Evolutionary conservation across 1,140 invertebrate species (phyloP), one percentile per base, ranked within the genome.

Genomic region (Onthophagus taurus): DNA sequence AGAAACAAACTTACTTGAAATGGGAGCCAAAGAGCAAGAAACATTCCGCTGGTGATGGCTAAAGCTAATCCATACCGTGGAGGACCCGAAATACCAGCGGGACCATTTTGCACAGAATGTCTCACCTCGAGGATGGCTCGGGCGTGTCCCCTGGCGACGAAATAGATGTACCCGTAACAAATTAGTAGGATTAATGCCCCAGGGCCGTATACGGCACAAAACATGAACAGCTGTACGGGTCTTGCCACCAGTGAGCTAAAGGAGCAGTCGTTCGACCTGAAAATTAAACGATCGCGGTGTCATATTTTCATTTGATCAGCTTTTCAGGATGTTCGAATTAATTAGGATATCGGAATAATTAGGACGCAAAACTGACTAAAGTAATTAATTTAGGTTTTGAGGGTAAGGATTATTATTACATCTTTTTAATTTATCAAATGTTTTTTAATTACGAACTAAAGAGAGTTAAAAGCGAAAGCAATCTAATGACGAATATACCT

Each of bases 121-220:
- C 80, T 75, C 13, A 79, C 74, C 12, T 76, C 75, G 44, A 75
- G 77, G 46, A 81, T 81, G 2, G 78, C 78, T 20, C 74, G 62
- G 4, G 77, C 77, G 50, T 81, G 78, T 45, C 72, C 67, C 44
- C 78, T 62, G 4, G 80, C 80, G 12, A 82, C 71, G 29, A 74
- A 61, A 54, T 79, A 81, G 44, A 82, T 77, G 54, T 79, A 78
- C 48, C 69, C 70, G 59, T 82, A 82, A 53, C 77, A 80, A 9
- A 70, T 64, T n/a, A 79, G 57, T 9, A 78, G 61, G 18, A 75
- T 61, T 2, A 74, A 42, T 0, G 70, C 66, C 49, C 74, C 73
- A 4, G 77, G 77, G 12, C 70, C 70, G 64, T 75, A 78, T 18
- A 76, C 72, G 4, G 66, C 72, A 45, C 69, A 64, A 37, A 74